Base-by-base conservation (phyloP, 2,888 invertebrate species). In the Chesias legatella region DNA sequence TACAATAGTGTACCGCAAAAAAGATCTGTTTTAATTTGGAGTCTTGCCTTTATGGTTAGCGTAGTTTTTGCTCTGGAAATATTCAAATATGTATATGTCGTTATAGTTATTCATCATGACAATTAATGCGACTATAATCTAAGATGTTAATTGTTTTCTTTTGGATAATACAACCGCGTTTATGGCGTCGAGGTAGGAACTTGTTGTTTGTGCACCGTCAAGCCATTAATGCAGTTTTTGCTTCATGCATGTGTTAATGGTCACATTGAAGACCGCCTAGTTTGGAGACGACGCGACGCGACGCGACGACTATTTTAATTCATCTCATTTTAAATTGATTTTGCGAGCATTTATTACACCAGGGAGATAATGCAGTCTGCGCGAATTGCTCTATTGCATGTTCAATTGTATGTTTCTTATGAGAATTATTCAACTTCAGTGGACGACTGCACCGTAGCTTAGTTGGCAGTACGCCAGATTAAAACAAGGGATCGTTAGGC, bases 171-270 rank as follows among this genome's bases (percentile, higher is more conserved):
- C 10, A 7, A n/a, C n/a, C 41, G 23, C 22, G 31, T 17, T 17
- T 45, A 34, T 40, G 37, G 40, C 30, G 29, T 23, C 10, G 31
- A 35, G 26, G 42, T 41, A 42, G 37, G 43, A 27, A 36, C 50
- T 38, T 31, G 47, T 43, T 49, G 11, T 43, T 43, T 47, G 44
- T 44, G 33, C 39, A 48, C 33, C 42, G 31, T 32, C 29, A 23
- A 34, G 37, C 25, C 36, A 41, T 40, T 46, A 38, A 28, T 36
- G 24, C 29, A 22, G 37, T 52, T 48, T 51, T 51, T 47, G 23
- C 34, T n/a, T 28, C 28, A 20, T 43, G 36, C 28, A 20, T 43
- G 36, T 44, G 43, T 48, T 45, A 50, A 46, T 44, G 10, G 30
- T 22, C 22, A 31, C 33, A 33, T 33, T 21, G 34, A 22, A 22